Conservation (phyloP, 92 coral and sea anemone genomes). For the Porites cylindrica region DNA sequence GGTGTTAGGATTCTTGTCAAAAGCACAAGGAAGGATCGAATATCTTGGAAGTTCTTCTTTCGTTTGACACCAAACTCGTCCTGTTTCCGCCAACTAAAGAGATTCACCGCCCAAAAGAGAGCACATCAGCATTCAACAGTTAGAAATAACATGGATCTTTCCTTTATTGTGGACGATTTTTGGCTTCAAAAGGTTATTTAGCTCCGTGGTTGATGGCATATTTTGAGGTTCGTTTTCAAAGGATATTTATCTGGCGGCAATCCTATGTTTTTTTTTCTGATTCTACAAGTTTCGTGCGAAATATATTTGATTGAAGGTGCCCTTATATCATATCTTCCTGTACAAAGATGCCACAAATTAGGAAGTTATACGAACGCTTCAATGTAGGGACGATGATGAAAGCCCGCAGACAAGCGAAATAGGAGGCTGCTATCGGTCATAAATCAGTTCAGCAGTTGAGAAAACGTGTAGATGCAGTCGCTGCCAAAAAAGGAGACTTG, state of each 20-base stretch:
- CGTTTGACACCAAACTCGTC: too few species aligned
- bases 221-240: not conserved
- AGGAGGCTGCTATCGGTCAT: constrained; percentile 54
- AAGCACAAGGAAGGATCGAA: not conserved
- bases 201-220: constrained; percentile 13
- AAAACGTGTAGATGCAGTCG: constrained; percentile 52
- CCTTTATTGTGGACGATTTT: constrained; percentile 35
- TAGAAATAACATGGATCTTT: not conserved
- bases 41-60: not conserved
- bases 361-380: constrained; percentile 58
- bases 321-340: constrained; percentile 44
- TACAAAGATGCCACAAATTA: constrained; percentile 54
- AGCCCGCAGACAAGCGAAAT: constrained; percentile 51
- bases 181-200: constrained; percentile 72
- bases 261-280: constrained; percentile 64
- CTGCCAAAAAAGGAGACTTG: constrained; percentile 65
- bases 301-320: constrained; percentile 39
- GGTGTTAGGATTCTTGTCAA: constrained; percentile 3
- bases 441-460: constrained; percentile 46
- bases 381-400: constrained; percentile 70
- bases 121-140: not conserved
- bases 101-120: not conserved
- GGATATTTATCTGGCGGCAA: constrained; percentile 48
- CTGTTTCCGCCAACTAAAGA: not conserved
- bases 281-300: constrained; percentile 44